Evolutionary conservation across 2,888 invertebrate species (phyloP), one percentile per base, ranked within the genome.

Genomic region (Diarsia dahlii): DNA sequence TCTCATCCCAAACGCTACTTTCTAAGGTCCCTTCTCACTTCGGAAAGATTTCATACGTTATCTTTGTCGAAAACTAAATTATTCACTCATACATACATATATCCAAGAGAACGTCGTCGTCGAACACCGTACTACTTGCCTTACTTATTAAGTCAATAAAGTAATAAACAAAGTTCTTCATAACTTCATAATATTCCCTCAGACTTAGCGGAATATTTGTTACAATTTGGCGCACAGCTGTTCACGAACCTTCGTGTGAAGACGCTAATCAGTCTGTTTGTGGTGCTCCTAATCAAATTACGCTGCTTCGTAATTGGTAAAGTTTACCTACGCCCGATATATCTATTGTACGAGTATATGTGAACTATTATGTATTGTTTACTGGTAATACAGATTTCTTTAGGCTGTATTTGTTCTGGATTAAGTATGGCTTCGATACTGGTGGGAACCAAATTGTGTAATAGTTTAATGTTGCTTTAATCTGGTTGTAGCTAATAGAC

Each of bases 231-330:
- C 66, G 45, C 73, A 28, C 20, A 54, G 81, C n/a, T n/a, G n/a
- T 79, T 81, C 66, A 74, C 78, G 72, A 81, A 85, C 84, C 60
- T 63, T 28, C 13, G 80, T 62, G 76, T 56, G 76, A 78, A 73
- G 64, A 34, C 71, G 50, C 72, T 87, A 87, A 86, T 83, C 70
- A 80, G n/a, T 50, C 64, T 73, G 48, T 83, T 78, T 84, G 69
- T 65, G 79, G 76, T 45, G 39, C 48, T 66, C n/a, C 79, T 85
- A 87, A 86, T 80, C 71, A 63, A 84, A 85, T 87, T 83, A 87
- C 71, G 23, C 6, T n/a, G 23, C 6, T n/a, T n/a, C 28, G 18
- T 81, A 76, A 82, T 86, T 86, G 70, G 56, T 62, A 60, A 77
- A 84, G 82, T 86, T 82, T 73, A 66, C 23, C 28, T 60, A 12